Evolutionary conservation across 2,797 vertebrate genomes (phyloP).

Genomic region (Selene dorsalis): DNA sequence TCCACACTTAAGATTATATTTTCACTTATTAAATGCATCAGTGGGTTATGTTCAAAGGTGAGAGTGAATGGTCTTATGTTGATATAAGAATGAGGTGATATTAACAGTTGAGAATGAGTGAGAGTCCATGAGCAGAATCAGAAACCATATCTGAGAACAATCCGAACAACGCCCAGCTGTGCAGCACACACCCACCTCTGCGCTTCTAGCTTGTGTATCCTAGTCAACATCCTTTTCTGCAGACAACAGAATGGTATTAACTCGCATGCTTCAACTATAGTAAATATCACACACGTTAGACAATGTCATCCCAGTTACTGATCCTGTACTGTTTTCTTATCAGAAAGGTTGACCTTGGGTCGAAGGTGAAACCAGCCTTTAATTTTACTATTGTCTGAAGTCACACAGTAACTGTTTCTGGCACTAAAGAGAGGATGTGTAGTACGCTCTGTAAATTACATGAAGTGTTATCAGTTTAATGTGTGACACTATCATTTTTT

Average conservation of each 20-base stretch:
- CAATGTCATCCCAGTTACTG: conserved; percentile 38
- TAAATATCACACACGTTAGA: conserved; percentile 46
- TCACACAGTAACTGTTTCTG: conserved; percentile 35
- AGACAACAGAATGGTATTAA: conserved; percentile 57
- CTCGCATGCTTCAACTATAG: conserved; percentile 70
- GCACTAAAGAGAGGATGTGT: conserved; percentile 37
- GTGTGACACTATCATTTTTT: conserved; percentile 54
- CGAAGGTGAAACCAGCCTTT: conserved; percentile 13
- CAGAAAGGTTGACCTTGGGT: conserved; percentile 2
- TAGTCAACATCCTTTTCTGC: conserved; percentile 38
- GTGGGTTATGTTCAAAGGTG: conserved; percentile 2
- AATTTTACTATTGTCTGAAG: conserved; percentile 53
- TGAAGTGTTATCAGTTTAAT: conserved; percentile 38
- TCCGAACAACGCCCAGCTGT: conserved; percentile 12
- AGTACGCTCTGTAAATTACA: conserved; percentile 43
- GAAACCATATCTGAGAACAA: conserved; percentile 57
- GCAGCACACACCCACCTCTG: conserved; percentile 10
- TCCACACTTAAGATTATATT: not conserved
- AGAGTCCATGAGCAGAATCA: conserved; percentile 59
- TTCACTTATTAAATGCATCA: conserved; percentile 3
- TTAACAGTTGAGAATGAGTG: not conserved
- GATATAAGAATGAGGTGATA: not conserved
- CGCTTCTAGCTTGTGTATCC: conserved; percentile 47
- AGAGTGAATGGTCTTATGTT: not conserved
- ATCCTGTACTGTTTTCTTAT: conserved; percentile 43